Base-by-base conservation (phyloP, 1,140 invertebrate species). In the Bombus pascuorum region DNA sequence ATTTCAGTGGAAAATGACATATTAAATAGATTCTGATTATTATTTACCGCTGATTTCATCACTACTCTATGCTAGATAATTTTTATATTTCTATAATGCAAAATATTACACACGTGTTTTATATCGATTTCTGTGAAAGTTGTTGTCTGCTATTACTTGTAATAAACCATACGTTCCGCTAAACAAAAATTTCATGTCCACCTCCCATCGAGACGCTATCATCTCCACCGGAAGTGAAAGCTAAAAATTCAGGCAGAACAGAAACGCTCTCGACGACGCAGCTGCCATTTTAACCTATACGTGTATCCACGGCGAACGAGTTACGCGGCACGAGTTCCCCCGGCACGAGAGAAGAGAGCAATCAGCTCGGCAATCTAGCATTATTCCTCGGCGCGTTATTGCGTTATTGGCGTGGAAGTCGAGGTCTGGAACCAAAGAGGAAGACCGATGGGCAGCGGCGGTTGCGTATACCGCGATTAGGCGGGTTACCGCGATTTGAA, bases 401-500 rank as follows among this genome's bases (percentile, higher is more conserved):
- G 88, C 79, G 59, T 57, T 76, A 72, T 66, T 65, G 81, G 34
- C 42, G 44, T 59, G 66, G 86, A 28, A 77, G 25, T 74, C 34
- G 70, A 80, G 47, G 70, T 6, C 72, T 76, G 71, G 65, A 78
- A 70, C 77, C 68, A 22, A 65, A 53, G 70, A 76, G 57, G 74
- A 76, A 81, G 73, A 81, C 47, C 65, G 81, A 72, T 68, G 72
- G 47, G 15, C n/a, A 66, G 75, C 65, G 59, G 72, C 39, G 39
- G 37, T 42, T 77, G 81, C 86, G 81, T 84, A 78, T 74, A 87
- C 79, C 32, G 59, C 74, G 89, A 90, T 90, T 90, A 90, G 88
- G 85, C 85, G 65, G 78, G 77, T 62, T 62, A 59, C 82, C 85
- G 87, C 91, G 90, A 93, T 93, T 92, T 92, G 91, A 93, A 91